phyloP scores from a whole-genome alignment of 2,797 vertebrate genomes.

The Enteromius fasciolatus region DNA sequence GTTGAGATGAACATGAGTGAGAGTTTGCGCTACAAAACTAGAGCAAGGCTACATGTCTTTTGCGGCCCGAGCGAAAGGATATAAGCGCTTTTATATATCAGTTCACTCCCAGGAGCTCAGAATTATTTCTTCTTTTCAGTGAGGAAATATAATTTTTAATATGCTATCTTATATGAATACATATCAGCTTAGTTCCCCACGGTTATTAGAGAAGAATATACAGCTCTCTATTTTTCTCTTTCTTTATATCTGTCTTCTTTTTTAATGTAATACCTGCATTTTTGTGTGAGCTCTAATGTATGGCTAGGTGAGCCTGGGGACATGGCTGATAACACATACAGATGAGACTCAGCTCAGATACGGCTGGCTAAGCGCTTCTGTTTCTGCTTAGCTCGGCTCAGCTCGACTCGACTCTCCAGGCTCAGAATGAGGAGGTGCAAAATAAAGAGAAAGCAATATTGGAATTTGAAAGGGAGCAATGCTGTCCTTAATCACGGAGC shows the following conservation, averaged over 20 bases:
- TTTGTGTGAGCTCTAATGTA: slow-evolving; percentile 71
- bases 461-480: slow-evolving; percentile 66
- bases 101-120: slow-evolving; percentile 1
- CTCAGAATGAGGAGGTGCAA: slow-evolving; percentile 32
- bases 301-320: slow-evolving; percentile 71
- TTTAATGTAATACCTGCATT: slow-evolving; percentile 75
- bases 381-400: slow-evolving; percentile 79
- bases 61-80: slow-evolving; percentile 7
- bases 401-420: slow-evolving; percentile 63
- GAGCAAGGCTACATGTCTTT: slow-evolving; percentile 3
- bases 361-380: slow-evolving; percentile 80
- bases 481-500: slow-evolving; percentile 69
- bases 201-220: slow-evolving; percentile 52
- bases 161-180: slow-evolving; percentile 72
- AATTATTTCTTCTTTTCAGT: slow-evolving; percentile 19
- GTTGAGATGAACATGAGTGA: slow-evolving; percentile 26
- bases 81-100: slow-evolving; percentile 21
- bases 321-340: slow-evolving; percentile 78
- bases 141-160: slow-evolving; percentile 69
- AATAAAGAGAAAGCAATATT: slow-evolving; percentile 61
- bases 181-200: slow-evolving; percentile 69
- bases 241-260: not conserved
- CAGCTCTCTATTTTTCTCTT: slow-evolving; percentile 2
- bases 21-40: slow-evolving; percentile 16
- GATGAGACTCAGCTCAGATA: slow-evolving; percentile 77